phyloP scores from a whole-genome alignment of 2,113 vertebrate species.

The Dryoscopus gambensis region DNA sequence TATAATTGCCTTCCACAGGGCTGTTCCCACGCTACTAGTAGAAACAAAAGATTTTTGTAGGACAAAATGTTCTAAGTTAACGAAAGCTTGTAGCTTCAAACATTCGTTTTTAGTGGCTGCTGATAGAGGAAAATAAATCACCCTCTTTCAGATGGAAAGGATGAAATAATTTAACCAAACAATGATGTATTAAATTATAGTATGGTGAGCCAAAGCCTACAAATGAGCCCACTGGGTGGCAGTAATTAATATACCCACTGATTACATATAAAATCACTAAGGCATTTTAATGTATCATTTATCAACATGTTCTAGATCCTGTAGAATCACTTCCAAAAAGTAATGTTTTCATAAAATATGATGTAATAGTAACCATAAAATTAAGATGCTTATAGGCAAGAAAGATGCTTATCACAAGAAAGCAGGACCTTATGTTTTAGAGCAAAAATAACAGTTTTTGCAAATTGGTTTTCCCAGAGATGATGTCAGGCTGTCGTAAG shows the following conservation, averaged over 20 bases:
- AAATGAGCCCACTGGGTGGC: neutral
- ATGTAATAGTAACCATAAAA: neutral
- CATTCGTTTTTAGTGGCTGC: neutral
- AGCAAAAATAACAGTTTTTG: neutral
- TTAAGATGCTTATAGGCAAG: neutral
- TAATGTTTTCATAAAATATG: neutral
- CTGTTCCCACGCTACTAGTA: neutral
- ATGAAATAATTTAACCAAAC: conserved; percentile 33
- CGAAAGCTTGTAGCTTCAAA: neutral
- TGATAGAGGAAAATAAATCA: conserved; percentile 2
- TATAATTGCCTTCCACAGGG: neutral
- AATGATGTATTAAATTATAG: neutral
- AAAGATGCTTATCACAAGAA: neutral
- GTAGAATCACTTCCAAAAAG: neutral
- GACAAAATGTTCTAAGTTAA: neutral
- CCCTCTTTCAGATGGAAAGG: neutral
- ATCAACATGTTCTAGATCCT: neutral
- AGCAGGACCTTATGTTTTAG: neutral
- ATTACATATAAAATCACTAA: neutral
- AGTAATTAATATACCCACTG: conserved; percentile 21
- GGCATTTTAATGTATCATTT: neutral
- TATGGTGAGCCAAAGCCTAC: conserved; percentile 1
- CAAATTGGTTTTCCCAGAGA: neutral
- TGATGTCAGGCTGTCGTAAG: neutral
- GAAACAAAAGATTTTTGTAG: neutral